Conservation (phyloP, 2,113 vertebrate genomes). For the Pyxicephalus adspersus region DNA sequence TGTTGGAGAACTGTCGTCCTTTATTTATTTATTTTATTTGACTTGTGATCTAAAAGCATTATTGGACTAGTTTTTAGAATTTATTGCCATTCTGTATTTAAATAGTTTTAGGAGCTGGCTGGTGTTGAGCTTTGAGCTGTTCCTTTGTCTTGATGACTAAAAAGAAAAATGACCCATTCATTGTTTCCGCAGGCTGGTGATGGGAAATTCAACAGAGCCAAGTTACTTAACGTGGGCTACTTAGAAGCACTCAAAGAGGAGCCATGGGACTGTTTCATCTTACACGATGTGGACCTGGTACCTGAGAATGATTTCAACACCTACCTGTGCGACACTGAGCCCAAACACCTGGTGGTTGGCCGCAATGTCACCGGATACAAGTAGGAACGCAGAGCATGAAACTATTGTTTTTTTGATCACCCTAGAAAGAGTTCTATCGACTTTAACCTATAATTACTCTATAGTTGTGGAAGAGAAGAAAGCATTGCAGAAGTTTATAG, state of each 20-base stretch:
- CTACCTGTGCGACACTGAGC: conserved; percentile 86
- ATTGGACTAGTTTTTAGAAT: too few relatives aligned
- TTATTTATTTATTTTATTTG: too few relatives aligned
- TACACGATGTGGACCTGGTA: conserved; percentile 95
- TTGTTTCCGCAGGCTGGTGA: conserved; percentile 76
- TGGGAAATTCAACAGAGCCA: conserved; percentile 92
- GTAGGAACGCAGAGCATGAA: conserved; percentile 68
- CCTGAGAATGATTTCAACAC: conserved; percentile 94
- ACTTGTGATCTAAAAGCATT: too few relatives aligned
- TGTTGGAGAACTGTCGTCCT: too few relatives aligned
- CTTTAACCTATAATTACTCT: background rate
- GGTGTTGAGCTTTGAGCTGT: too few relatives aligned
- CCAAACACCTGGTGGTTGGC: conserved; percentile 94
- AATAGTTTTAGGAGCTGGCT: too few relatives aligned
- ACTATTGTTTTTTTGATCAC: background rate
- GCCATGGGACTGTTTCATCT: conserved; percentile 93
- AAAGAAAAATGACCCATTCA: too few relatives aligned
- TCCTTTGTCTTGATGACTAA: too few relatives aligned
- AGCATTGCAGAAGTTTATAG: background rate
- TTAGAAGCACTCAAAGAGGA: conserved; percentile 91
- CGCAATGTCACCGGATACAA: conserved; percentile 94
- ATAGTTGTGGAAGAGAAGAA: background rate
- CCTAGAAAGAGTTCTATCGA: background rate
- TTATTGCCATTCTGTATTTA: too few relatives aligned
- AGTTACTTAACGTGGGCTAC: conserved; percentile 92